Evolutionary conservation across 2,113 vertebrate genomes (phyloP).

Genomic region (Collichthys lucidus): DNA sequence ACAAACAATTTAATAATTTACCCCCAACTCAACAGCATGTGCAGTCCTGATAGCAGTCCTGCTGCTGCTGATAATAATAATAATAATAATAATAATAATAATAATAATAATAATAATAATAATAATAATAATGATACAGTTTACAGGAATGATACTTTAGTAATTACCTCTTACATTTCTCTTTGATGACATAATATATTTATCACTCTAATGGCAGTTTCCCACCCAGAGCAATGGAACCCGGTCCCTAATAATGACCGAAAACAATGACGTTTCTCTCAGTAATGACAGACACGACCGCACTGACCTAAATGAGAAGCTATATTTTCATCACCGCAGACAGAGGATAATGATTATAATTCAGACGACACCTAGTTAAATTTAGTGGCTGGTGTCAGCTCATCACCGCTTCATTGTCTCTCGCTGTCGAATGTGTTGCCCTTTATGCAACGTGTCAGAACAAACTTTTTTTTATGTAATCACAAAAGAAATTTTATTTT

Average conservation of each 20-base stretch:
- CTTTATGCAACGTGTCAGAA: slow-evolving; percentile 17
- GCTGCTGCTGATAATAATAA: neutral
- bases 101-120: too few relatives aligned
- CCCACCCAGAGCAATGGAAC: neutral
- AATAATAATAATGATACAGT: slow-evolving; percentile 56
- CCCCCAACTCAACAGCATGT: neutral
- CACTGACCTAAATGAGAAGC: slow-evolving; percentile 36
- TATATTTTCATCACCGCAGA: slow-evolving; percentile 39
- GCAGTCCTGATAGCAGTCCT: slow-evolving; percentile 7
- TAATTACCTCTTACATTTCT: slow-evolving; percentile 51
- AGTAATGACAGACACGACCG: slow-evolving; percentile 15
- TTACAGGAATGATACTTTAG: slow-evolving; percentile 49
- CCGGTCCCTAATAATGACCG: neutral
- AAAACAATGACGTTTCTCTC: slow-evolving; percentile 28
- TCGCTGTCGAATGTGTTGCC: neutral
- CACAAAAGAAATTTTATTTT: neutral
- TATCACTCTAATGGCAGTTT: slow-evolving; percentile 35
- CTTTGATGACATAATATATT: slow-evolving; percentile 35
- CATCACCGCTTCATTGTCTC: slow-evolving; percentile 25
- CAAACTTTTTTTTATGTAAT: neutral
- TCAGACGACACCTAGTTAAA: slow-evolving; percentile 45
- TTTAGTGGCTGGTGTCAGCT: slow-evolving; percentile 27
- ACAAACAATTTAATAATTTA: neutral
- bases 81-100: too few relatives aligned
- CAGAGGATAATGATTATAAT: slow-evolving; percentile 53